Base-by-base conservation (phyloP, 2,113 vertebrate species). In the Hemibagrus wyckioides region DNA sequence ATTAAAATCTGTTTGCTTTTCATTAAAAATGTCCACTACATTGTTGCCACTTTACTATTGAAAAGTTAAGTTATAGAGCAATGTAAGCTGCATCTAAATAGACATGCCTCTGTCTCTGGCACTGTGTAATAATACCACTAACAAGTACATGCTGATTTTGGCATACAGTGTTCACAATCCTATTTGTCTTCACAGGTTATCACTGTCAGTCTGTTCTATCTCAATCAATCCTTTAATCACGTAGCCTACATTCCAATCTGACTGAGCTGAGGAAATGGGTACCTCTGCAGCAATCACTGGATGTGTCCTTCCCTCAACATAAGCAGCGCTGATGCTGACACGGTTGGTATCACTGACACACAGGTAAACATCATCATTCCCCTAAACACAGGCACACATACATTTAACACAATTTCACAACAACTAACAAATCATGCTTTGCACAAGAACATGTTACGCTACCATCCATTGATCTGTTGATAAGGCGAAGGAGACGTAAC, bases 401-500 rank as follows among this genome's bases (percentile, higher is more conserved):
- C 6, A 75, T 44, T 81, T 73, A 30, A 56, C 50, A 82, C 82
- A 71, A 50, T 65, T 84, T 33, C 30, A 73, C 41, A 85, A 23
- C 57, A 23, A 23, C 61, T 63, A 65, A 83, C 19, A 82, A 67
- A 25, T 52, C 21, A 11, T 41, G 15, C 36, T 67, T 21, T 52
- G 61, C 11, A 65, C 39, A 83, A 77, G 1, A 52, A 28, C 8
- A 14, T 21, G 23, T 3, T 79, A 86, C 95, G 96, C 90, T 91
- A 97, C 97, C 97, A 98, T 98, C 97, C 96, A 97, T 65, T 91
- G 94, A 90, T 98, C 97, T 83, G 92, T 90, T 48, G 97, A 98
- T 67, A 98, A 90, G 0, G 96, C 97, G 76, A 97, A 96, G 14
- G 97, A 94, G 87, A 97, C 59, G 25, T 97, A 97, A 50, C 97